A percentile compares a stretch with the other conserved stretches of the same genome.
These are phyloP conservation scores for Carterocephalus palaemon DNA, from an alignment of 2,888 invertebrate species.

Conservation along the genomic window DNA sequence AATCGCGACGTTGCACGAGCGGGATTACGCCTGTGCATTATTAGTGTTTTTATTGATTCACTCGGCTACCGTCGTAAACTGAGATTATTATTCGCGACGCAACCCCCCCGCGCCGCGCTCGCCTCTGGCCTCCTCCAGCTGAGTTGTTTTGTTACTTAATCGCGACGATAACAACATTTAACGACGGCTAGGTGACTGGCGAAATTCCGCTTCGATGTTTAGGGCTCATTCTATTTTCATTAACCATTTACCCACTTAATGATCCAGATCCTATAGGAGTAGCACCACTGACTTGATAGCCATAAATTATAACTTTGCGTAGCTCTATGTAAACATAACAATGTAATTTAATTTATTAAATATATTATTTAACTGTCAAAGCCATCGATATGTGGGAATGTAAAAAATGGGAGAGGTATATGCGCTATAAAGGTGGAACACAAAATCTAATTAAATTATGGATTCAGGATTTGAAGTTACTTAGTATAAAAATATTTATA, in stretches of 20 bases:
- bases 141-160: slow-evolving; percentile 78
- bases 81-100: slow-evolving; percentile 77
- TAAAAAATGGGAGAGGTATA: too few species aligned
- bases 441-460: too few species aligned
- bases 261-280: slow-evolving; percentile 75
- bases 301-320: slow-evolving; percentile 73
- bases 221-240: slow-evolving; percentile 79
- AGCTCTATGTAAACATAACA: too few species aligned
- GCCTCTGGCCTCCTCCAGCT: slow-evolving; percentile 51
- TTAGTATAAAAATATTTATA: too few species aligned
- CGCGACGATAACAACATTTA: slow-evolving; percentile 78
- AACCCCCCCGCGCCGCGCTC: slow-evolving; percentile 42
- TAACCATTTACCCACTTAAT: slow-evolving; percentile 79
- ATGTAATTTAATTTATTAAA: too few species aligned
- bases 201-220: slow-evolving; percentile 77
- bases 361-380: too few species aligned
- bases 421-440: too few species aligned
- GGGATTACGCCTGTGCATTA: slow-evolving; percentile 78
- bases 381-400: too few species aligned
- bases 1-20: slow-evolving; percentile 71
- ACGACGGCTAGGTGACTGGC: slow-evolving; percentile 79
- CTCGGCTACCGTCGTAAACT: slow-evolving; percentile 78
- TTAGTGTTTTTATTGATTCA: slow-evolving; percentile 80
- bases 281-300: slow-evolving; percentile 68
- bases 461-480: too few species aligned